Conservation (phyloP, 2,113 vertebrate species). For the Chinchilla lanigera region DNA sequence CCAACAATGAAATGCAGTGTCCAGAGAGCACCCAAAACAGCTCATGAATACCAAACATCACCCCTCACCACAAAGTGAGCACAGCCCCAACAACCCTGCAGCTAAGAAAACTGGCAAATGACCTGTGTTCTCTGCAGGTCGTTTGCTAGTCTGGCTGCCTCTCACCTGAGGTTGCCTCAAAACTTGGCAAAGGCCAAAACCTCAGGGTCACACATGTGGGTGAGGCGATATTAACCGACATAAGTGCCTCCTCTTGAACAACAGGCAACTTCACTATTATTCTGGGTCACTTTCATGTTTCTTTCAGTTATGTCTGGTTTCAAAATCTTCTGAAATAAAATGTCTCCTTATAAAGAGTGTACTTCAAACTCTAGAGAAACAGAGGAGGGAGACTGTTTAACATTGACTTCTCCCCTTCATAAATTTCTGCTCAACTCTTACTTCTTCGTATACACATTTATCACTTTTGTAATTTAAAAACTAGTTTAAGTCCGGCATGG, state of each 20-base stretch:
- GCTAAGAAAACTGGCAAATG: too few species aligned
- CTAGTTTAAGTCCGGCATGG: background rate
- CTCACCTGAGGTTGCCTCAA: background rate
- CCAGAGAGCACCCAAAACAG: background rate
- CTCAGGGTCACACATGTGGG: background rate
- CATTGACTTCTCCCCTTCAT: background rate
- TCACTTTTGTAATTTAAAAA: constrained; percentile 10
- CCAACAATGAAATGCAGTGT: background rate
- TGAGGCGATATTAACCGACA: background rate
- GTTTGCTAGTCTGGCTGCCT: background rate
- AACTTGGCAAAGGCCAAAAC: background rate
- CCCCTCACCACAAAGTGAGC: background rate
- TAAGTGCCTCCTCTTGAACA: background rate
- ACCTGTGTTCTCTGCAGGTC: background rate
- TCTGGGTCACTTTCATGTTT: background rate
- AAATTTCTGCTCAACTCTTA: background rate
- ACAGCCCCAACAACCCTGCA: background rate
- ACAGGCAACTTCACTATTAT: background rate
- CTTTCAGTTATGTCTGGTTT: background rate
- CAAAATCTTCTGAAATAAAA: background rate
- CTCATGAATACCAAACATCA: too few species aligned
- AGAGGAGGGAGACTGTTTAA: background rate
- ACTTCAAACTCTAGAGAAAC: background rate
- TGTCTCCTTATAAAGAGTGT: background rate
- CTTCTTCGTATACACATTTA: background rate